Base-by-base conservation (phyloP, 2,113 vertebrate genomes). In the Peromyscus maniculatus region DNA sequence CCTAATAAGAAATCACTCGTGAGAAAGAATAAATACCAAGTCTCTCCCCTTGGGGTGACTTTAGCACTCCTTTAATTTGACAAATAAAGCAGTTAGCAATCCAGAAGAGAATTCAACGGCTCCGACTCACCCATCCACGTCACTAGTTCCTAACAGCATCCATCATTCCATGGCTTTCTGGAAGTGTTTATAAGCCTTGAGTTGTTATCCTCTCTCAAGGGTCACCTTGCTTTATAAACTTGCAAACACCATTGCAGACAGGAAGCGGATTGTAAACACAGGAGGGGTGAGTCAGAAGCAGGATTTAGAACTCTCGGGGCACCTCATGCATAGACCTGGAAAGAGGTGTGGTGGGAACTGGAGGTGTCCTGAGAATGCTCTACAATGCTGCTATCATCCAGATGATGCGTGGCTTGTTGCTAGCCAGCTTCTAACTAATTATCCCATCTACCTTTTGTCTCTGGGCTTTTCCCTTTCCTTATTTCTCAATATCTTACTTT, bases 1-100 rank as follows among this genome's bases (percentile, higher is more conserved):
- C 95, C 87, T 93, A 77, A 43, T 93, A 94, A 87, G 89, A 89
- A 95, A 94, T 96, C 87, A 92, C 43, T 97, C 74, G 62, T 11
- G 22, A 90, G 66, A 77, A 96, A 91, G 89, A 84, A 31, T 83
- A 84, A 84, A 21, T 88, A 79, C 13, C 67, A 90, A 91, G 10
- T 67, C 46, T 78, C 36, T 83, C 87, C 83, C 90, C 78, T 72
- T 57, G 36, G 69, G 93, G 55, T 93, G 55, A 52, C 67, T 95
- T 93, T 83, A 71, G 59, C 10, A 39, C n/a, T 74, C 94, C 89
- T 89, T 59, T 24, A 89, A 87, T 75, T 94, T 95, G 87, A 93
- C 75, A 69, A 90, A 86, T n/a, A 93, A 79, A 88, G 22, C 43
- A 66, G 46, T 88, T 90, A 95, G 71, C 78, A 92, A 94, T 78